Conservation (phyloP, 2,888 invertebrate species). For the Yponomeuta plumbellus region DNA sequence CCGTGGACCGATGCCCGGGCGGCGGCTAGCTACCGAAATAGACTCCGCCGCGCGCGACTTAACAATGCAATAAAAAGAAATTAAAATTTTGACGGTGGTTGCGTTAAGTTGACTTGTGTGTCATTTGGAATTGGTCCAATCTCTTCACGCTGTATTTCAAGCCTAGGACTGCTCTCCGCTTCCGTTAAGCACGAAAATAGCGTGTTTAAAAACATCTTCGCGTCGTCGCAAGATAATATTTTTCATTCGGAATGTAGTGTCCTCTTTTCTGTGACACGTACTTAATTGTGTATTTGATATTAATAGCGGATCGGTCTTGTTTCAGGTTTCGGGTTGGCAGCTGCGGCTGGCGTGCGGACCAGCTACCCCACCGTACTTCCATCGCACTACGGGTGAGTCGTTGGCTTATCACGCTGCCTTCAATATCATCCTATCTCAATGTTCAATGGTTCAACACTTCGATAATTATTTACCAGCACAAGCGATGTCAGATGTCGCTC, state of each 20-base stretch:
- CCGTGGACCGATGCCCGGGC: slow-evolving; percentile 58
- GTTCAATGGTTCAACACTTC: slow-evolving; percentile 73
- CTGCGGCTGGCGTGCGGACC: slow-evolving; percentile 83
- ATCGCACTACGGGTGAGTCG: slow-evolving; percentile 90
- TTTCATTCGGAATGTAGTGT: slow-evolving; percentile 39
- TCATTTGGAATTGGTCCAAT: slow-evolving; percentile 72
- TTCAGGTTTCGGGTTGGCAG: slow-evolving; percentile 66
- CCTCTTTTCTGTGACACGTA: slow-evolving; percentile 31
- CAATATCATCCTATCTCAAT: slow-evolving; percentile 52
- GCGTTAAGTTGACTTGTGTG: slow-evolving; percentile 72
- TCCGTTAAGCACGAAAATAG: slow-evolving; percentile 70
- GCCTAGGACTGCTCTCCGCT: slow-evolving; percentile 56
- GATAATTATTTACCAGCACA: slow-evolving; percentile 67
- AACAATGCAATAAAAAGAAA: slow-evolving; percentile 77
- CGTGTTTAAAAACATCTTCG: slow-evolving; percentile 33
- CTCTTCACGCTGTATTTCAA: slow-evolving; percentile 57
- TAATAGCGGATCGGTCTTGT: slow-evolving; percentile 30
- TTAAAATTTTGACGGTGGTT: slow-evolving; percentile 63
- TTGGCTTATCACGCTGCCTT: slow-evolving; percentile 27
- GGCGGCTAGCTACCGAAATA: slow-evolving; percentile 68
- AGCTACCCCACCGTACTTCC: slow-evolving; percentile 87
- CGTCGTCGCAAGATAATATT: slow-evolving; percentile 46
- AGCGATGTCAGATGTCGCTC: slow-evolving; percentile 62
- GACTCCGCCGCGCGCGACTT: slow-evolving; percentile 58
- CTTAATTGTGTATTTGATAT: not conserved